Evolutionary conservation across 2,113 vertebrate genomes (phyloP), one percentile per base, ranked within the genome.

Genomic region (Lota lota): DNA sequence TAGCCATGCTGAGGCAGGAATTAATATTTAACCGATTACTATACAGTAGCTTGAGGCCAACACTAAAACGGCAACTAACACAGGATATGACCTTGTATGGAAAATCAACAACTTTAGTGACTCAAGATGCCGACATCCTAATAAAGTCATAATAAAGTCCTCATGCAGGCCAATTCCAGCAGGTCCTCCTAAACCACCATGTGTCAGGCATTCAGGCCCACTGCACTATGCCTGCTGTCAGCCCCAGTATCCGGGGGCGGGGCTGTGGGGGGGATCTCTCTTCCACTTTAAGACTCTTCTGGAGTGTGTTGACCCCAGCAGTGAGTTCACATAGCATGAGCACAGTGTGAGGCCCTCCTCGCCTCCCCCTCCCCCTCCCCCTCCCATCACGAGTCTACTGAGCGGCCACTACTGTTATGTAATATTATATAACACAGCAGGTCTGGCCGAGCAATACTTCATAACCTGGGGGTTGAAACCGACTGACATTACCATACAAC

Each of bases 371-470:
- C 81, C 85, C 28, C 79, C 79, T 84, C 80, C 76, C 81, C 75
- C 85, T 77, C 79, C 67, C 84, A 89, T 91, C 87, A 87, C 83
- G 76, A 90, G 88, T 86, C 84, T 47, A 47, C 81, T 33, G 28
- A 84, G 85, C 79, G 77, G 82, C 88, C 16, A 85, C 87, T 87
- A 83, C 79, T 62, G 89, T 92, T 91, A 92, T 81, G 85, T 91
- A 92, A 91, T 80, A 86, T 92, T 90, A 91, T 82, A 84, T 91
- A 92, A 92, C 87, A 80, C 75, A 47, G 40, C 83, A 79, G 88
- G 82, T 84, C 82, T 80, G 86, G 82, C 85, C 88, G 84, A 84
- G 88, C 84, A 88, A 89, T 86, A 89, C 90, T 88, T 90, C 86
- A 90, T 88, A 88, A 90, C 85, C 78, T 79, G 72, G 74, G 79